Conservation (phyloP, 2,797 vertebrate genomes). For the Sebastes glaucus region DNA sequence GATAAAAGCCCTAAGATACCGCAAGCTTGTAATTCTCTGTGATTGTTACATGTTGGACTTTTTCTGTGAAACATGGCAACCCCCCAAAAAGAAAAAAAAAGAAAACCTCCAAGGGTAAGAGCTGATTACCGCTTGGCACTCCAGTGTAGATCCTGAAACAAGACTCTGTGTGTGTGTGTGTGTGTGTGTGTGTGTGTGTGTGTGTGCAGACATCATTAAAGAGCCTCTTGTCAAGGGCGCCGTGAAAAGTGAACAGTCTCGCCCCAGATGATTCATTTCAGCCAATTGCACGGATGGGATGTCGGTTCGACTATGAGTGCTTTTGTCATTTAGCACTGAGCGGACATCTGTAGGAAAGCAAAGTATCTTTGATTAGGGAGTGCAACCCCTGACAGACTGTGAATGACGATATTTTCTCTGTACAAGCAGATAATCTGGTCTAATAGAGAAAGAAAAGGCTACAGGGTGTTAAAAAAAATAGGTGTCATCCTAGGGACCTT, state of each 20-base stretch:
- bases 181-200: neutral
- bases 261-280: conserved; percentile 19
- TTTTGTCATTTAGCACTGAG: conserved; percentile 19
- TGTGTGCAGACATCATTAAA: conserved; percentile 26
- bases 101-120: neutral
- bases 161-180: neutral
- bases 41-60: neutral
- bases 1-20: neutral
- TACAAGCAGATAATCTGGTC: neutral
- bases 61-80: neutral
- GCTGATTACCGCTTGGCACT: neutral
- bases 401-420: neutral
- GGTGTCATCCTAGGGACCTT: neutral
- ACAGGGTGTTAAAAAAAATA: neutral
- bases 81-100: neutral
- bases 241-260: conserved; percentile 7
- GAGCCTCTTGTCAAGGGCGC: conserved; percentile 10
- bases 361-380: neutral
- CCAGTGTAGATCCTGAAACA: neutral
- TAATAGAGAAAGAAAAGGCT: neutral
- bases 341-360: conserved; percentile 14
- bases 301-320: neutral
- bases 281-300: neutral
- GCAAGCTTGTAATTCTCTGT: neutral
- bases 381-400: neutral